phyloP scores from a whole-genome alignment of 2,888 invertebrate genomes.

The Mactromeris polynyma region DNA sequence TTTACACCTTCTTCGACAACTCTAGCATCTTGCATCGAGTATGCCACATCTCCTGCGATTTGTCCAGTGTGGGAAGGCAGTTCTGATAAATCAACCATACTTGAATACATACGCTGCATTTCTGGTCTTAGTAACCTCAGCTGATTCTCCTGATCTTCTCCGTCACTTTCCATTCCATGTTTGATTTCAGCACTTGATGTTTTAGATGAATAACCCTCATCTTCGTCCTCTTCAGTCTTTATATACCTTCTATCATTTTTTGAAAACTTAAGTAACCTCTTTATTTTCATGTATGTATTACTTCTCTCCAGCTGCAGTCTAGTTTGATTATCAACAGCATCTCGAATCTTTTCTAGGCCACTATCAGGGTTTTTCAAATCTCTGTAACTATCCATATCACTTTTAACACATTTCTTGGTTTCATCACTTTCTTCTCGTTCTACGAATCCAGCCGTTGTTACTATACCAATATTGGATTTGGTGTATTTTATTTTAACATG shows the following conservation, averaged over 20 bases:
- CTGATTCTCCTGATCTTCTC: slow-evolving; percentile 21
- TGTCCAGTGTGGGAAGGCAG: slow-evolving; percentile 49
- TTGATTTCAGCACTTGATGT: slow-evolving; percentile 68
- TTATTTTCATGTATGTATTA: slow-evolving; percentile 59
- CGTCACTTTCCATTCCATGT: slow-evolving; percentile 46
- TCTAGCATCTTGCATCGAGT: slow-evolving; percentile 13
- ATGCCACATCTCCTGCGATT: background rate
- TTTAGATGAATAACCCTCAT: slow-evolving; percentile 70
- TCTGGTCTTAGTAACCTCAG: slow-evolving; percentile 14
- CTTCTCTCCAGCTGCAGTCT: slow-evolving; percentile 40
- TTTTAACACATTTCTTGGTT: slow-evolving; percentile 17
- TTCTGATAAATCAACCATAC: slow-evolving; percentile 66
- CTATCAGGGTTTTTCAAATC: slow-evolving; percentile 33
- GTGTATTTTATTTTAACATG: slow-evolving; percentile 7
- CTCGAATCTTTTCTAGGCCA: slow-evolving; percentile 35
- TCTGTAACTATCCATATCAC: slow-evolving; percentile 48
- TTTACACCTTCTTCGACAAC: background rate
- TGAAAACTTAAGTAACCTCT: slow-evolving; percentile 58
- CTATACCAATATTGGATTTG: slow-evolving; percentile 27
- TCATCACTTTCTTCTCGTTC: slow-evolving; percentile 29
- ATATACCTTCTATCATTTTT: slow-evolving; percentile 39
- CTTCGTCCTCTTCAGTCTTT: slow-evolving; percentile 61
- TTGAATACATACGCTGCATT: slow-evolving; percentile 44
- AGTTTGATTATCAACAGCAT: slow-evolving; percentile 40
- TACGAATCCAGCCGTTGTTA: slow-evolving; percentile 46